Conservation (phyloP, 2,113 vertebrate genomes). For the Lepus americanus region DNA sequence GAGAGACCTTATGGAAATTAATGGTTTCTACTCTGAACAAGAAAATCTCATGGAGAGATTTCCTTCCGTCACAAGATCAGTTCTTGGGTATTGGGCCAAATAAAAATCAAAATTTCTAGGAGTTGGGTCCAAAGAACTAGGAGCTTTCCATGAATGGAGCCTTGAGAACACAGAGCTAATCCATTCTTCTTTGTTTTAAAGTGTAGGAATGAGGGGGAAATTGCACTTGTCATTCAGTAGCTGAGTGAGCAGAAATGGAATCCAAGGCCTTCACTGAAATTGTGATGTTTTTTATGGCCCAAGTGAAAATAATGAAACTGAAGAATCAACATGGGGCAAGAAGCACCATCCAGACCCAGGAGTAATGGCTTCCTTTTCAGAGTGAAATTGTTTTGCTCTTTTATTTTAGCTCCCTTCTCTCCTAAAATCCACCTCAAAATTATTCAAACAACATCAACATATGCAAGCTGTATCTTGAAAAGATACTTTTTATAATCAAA, state of each 20-base stretch:
- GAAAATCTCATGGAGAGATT: not conserved
- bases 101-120: conserved; percentile 24
- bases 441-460: not conserved
- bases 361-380: not conserved
- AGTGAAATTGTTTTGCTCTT: not conserved
- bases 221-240: not conserved
- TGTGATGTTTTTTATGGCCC: not conserved
- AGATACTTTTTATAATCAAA: not conserved
- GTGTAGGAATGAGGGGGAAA: not conserved
- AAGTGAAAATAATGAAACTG: not conserved
- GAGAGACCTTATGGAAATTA: not conserved
- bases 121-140: not conserved
- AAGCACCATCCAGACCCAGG: not conserved
- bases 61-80: not conserved
- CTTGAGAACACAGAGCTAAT: not conserved
- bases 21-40: not conserved
- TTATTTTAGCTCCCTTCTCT: not conserved
- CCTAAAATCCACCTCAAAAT: not conserved
- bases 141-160: not conserved
- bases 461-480: conserved; percentile 3
- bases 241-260: not conserved
- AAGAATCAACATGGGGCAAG: not conserved
- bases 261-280: not conserved
- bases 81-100: not conserved
- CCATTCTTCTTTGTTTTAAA: not conserved